Conservation (phyloP, 2,113 vertebrate genomes). For the Atlantisia rogersi region DNA sequence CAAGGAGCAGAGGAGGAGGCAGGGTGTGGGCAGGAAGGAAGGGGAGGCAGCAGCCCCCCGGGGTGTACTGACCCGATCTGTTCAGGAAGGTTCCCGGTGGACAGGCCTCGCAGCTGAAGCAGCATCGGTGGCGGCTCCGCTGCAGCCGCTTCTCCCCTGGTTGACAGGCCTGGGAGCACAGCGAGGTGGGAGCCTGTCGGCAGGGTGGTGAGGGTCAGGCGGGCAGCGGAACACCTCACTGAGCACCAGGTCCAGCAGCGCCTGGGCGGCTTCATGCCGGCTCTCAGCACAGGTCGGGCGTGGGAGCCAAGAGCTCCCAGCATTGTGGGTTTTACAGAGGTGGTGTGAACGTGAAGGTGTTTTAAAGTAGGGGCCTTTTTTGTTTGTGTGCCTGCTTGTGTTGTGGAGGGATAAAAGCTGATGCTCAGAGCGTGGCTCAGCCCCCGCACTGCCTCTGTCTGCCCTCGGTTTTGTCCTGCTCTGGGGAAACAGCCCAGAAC, state of each 20-base stretch:
- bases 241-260: accelerated
- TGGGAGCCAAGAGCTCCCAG: not conserved
- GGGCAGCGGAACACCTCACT: accelerated
- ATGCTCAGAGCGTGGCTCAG: accelerated
- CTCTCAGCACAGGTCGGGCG: not conserved
- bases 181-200: slow-evolving; percentile 50
- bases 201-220: not conserved
- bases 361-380: not conserved
- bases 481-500: not conserved
- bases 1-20: not conserved
- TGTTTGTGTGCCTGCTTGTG: not conserved
- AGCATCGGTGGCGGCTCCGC: slow-evolving; percentile 71
- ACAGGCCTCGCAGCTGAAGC: slow-evolving; percentile 81
- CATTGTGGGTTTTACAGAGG: not conserved
- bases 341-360: not conserved
- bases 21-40: not conserved
- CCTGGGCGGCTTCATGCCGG: accelerated
- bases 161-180: slow-evolving; percentile 60
- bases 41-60: not conserved
- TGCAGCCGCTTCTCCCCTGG: slow-evolving; percentile 37
- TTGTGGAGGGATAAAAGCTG: not conserved
- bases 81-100: slow-evolving; percentile 78
- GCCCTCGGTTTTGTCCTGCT: not conserved
- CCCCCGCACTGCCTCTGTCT: accelerated
- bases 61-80: slow-evolving; percentile 71